These are phyloP conservation scores for Glareola pratincola DNA, from an alignment of 2,113 vertebrate species.

Conservation along the genomic window DNA sequence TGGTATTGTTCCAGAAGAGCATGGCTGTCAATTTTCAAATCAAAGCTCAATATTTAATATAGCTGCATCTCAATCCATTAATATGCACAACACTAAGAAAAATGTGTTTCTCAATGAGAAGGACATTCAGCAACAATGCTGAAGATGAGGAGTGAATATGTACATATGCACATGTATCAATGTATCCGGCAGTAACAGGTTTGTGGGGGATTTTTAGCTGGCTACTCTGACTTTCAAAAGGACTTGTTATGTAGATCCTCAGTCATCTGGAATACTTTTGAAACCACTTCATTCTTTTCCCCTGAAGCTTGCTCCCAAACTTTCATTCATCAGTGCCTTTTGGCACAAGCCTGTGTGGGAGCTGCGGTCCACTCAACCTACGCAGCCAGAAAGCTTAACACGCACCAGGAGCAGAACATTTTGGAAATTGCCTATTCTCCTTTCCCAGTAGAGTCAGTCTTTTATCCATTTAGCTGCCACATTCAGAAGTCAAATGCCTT, in stretches of 20 bases:
- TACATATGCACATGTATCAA: background rate
- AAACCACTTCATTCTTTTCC: background rate
- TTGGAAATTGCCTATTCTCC: background rate
- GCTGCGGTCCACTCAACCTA: background rate
- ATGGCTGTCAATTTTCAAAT: background rate
- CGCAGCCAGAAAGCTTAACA: background rate
- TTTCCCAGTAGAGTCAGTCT: background rate
- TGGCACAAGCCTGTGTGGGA: background rate
- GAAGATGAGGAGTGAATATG: background rate
- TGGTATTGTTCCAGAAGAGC: background rate
- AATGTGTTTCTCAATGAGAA: background rate
- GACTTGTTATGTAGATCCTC: background rate
- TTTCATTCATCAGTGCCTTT: background rate
- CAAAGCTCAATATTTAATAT: background rate
- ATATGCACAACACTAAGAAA: background rate
- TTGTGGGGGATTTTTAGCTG: background rate
- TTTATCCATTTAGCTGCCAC: slow-evolving; percentile 9
- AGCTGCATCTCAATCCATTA: background rate
- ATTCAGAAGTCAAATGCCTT: slow-evolving; percentile 13
- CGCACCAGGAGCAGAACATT: background rate
- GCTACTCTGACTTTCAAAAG: background rate
- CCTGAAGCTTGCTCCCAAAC: background rate
- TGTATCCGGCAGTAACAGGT: background rate
- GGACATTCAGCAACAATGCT: background rate
- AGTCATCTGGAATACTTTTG: background rate